These are phyloP conservation scores for Allolobophora icterica DNA, from an alignment of 2,888 invertebrate species.

Conservation along the genomic window DNA sequence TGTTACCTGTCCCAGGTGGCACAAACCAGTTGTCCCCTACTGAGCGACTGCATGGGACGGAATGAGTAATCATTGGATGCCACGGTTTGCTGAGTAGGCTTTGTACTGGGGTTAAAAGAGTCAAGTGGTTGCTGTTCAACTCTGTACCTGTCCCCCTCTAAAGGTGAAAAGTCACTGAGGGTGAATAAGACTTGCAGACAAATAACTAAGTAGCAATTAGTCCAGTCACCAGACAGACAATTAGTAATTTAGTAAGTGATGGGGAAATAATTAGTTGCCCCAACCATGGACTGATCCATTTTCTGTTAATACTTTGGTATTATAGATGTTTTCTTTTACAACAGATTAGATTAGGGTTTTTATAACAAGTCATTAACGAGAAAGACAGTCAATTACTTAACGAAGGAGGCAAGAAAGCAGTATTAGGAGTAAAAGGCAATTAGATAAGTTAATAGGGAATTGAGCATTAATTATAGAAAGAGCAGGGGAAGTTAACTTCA, in stretches of 20 bases:
- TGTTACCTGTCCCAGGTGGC: neutral
- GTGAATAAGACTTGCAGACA: neutral
- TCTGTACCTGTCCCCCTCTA: neutral
- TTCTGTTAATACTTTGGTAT: neutral
- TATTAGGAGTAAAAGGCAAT: neutral
- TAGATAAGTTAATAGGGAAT: neutral
- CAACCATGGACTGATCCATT: neutral
- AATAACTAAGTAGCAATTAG: neutral
- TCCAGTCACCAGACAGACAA: neutral
- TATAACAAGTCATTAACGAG: too few relatives aligned
- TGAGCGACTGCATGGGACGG: neutral
- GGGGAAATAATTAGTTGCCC: neutral
- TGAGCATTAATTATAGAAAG: neutral
- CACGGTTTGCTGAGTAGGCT: neutral
- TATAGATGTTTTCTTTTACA: too few relatives aligned
- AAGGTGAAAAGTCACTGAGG: neutral
- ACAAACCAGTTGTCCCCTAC: neutral
- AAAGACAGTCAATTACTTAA: neutral
- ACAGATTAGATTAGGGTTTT: too few relatives aligned
- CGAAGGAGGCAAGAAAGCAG: too few relatives aligned
- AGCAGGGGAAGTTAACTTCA: neutral
- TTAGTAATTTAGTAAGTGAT: neutral
- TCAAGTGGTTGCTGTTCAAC: conserved; percentile 17
- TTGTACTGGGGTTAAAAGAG: neutral
- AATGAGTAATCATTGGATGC: neutral